Evolutionary conservation across 2,888 invertebrate species (phyloP), one percentile per base, ranked within the genome.

Genomic region (Hyposoter dolosus): DNA sequence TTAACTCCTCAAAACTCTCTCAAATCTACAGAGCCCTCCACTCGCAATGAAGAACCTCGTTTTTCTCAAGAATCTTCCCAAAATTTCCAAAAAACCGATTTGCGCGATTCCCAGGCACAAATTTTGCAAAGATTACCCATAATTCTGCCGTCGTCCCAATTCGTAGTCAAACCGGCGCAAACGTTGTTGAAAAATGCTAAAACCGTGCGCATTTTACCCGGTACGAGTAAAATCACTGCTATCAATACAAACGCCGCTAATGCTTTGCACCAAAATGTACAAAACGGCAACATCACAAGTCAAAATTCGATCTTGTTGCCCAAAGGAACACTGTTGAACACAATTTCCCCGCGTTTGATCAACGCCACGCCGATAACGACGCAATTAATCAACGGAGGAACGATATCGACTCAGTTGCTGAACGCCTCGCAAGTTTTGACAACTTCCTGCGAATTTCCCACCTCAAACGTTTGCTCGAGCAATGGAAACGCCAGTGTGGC

Each of bases 141-240:
- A 10, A 88, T 92, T 56, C 76, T 92, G 56, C 92, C 92, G 9
- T 91, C 93, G 4, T 92, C 93, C n/a, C 93, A 93, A 79, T 92
- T 91, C 76, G 89, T 93, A 17, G 77, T 92, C 3, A 93, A 93
- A 81, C 92, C 93, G 4, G 82, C 91, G 3, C 92, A 92, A 87
- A 92, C 91, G 19, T 82, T 92, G 28, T 71, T 92, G 15, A 92
- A 92, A 72, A 87, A 90, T 5, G 72, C 89, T 3, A 93, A 93
- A 86, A 92, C 90, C 65, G 86, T 93, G 40, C 87, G 90, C 77
- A 89, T 93, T 84, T 84, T 93, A 72, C 91, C 92, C 19, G 89
- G 89, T 78, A 82, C 89, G 0, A 88, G 85, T 63, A 92, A 92
- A 83, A 82, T 90, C 2, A 68, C 45, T 0, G 80, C 35, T 3